Conservation (phyloP, 2,888 invertebrate genomes). For the Dynastes hyllus region DNA sequence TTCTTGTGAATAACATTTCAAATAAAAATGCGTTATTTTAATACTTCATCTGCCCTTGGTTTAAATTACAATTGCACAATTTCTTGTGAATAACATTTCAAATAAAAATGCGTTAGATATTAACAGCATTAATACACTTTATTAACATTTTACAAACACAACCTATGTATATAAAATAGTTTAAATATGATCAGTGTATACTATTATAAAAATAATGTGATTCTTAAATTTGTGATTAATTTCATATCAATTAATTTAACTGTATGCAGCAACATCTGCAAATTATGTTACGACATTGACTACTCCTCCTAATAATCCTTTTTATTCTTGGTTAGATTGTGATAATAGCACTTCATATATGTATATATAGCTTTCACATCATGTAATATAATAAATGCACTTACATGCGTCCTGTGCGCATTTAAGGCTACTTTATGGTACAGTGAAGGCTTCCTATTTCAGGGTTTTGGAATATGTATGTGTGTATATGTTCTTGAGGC, state of each 20-base stretch:
- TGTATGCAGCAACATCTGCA: conserved; percentile 4
- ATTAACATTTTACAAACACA: conserved; percentile 54
- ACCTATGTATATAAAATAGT: conserved; percentile 53
- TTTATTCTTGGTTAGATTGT: conserved; percentile 3
- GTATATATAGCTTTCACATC: conserved; percentile 1
- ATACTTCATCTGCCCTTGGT: too few relatives aligned
- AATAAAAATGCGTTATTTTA: too few relatives aligned
- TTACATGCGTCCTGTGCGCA: background rate
- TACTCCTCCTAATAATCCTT: background rate
- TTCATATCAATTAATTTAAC: conserved; percentile 26
- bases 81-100: too few relatives aligned
- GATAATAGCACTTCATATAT: too few relatives aligned
- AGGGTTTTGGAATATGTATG: too few relatives aligned
- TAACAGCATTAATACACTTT: conserved; percentile 50
- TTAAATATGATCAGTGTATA: conserved; percentile 41
- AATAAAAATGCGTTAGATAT: background rate
- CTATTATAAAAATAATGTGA: conserved; percentile 52
- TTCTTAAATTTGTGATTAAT: conserved; percentile 13
- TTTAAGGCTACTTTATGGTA: too few relatives aligned
- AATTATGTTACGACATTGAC: conserved; percentile 8
- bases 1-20: too few relatives aligned
- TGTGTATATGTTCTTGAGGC: too few relatives aligned
- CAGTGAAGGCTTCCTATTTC: too few relatives aligned
- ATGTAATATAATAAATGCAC: conserved; percentile 4
- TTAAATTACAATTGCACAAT: too few relatives aligned